Conservation (phyloP, 2,888 invertebrate species). For the Trichogramma evanescens region DNA sequence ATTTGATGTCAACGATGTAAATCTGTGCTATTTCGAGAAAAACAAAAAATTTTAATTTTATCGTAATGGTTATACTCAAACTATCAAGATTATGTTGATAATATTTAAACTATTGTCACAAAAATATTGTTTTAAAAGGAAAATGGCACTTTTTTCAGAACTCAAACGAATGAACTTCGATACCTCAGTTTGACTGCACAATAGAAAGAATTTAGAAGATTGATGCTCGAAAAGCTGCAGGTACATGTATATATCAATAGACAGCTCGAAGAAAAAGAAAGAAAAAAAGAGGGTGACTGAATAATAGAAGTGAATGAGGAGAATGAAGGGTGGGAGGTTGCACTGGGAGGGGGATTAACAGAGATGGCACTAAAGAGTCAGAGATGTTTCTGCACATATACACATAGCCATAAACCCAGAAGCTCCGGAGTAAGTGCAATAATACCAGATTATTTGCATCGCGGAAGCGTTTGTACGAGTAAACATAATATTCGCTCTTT, state of each 20-base stretch:
- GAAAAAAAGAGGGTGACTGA: constrained; percentile 6
- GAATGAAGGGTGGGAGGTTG: background rate
- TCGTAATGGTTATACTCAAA: no score
- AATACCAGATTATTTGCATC: constrained; percentile 48
- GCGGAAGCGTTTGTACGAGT: constrained; percentile 45
- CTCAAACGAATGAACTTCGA: background rate
- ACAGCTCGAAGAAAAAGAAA: background rate
- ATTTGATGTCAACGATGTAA: constrained; percentile 13
- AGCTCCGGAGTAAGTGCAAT: constrained; percentile 45
- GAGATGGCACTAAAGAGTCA: constrained; percentile 12
- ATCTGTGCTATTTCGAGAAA: background rate
- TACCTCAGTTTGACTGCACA: no score
- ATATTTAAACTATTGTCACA: no score
- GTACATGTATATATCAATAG: no score
- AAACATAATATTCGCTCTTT: constrained; percentile 48
- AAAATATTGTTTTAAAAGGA: background rate
- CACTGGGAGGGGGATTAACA: constrained; percentile 1
- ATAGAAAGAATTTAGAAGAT: no score
- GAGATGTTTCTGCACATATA: constrained; percentile 22
- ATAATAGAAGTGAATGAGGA: background rate
- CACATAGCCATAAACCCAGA: constrained; percentile 17
- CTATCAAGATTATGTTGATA: no score
- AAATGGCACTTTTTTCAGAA: background rate
- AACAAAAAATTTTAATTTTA: constrained; percentile 1
- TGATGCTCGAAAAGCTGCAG: no score